Evolutionary conservation across 1,140 invertebrate species (phyloP), one percentile per base, ranked within the genome.

Genomic region (Trigoniulus corallinus): DNA sequence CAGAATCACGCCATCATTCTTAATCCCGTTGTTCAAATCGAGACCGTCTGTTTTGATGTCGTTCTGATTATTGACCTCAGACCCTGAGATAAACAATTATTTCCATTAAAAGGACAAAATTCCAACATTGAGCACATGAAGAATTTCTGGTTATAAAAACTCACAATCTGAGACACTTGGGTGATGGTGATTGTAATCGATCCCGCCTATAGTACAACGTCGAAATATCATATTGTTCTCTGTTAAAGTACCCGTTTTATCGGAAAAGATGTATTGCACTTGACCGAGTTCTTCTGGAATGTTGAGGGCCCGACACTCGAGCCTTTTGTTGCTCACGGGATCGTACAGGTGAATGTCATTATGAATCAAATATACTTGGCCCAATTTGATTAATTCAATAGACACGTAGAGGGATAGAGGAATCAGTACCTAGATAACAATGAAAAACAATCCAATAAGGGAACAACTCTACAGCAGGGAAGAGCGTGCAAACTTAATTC

Each of bases 151-250:
- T n/a, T n/a, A n/a, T n/a, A n/a, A 34, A 34, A 7, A 7, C 41
- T 27, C 46, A 46, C 52, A 25, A 40, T 54, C 51, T n/a, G 46
- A 48, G 3, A 52, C 24, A 18, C 25, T 48, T 7, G 41, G 34
- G 24, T 41, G 20, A 29, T 54, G 74, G 63, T 88, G 85, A 57
- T 82, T 80, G 58, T 92, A 96, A 66, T 96, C 89, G 3, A 84
- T 75, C 0, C 88, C 89, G 23, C 78, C 82, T 13, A 97, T 82
- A 0, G 83, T 79, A 64, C 92, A 96, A 44, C 84, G 72, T 41
- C 86, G 73, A 65, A 98, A 97, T 52, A 94, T 75, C 93, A 97
- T 97, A 66, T 89, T 85, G 64, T 98, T 98, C 66, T 97, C 92
- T 7, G 94, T 98, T 18, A 98, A 68, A 0, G 94, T 98, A 25